Evolutionary conservation across 2,888 invertebrate species (phyloP).

Genomic region (Sepiola atlantica): DNA sequence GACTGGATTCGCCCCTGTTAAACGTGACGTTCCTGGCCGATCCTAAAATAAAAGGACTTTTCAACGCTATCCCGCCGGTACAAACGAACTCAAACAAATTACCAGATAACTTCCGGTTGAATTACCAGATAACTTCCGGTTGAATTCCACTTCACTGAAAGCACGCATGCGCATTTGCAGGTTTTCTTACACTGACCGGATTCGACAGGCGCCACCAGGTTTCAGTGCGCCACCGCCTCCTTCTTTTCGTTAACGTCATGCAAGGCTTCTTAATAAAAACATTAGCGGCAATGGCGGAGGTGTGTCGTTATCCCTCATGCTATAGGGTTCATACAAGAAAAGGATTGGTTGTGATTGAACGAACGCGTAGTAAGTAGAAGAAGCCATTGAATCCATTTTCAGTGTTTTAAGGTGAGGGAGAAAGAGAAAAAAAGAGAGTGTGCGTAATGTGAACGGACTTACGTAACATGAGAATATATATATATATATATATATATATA

Average conservation of each 20-base stretch:
- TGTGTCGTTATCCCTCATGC: not conserved
- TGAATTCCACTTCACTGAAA: not conserved
- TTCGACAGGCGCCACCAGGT: not conserved
- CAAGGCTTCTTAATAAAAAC: not conserved
- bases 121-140: not conserved
- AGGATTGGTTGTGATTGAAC: too few relatives aligned
- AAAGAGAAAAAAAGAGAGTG: too few relatives aligned
- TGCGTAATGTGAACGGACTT: not conserved
- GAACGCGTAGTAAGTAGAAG: too few relatives aligned
- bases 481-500: not conserved
- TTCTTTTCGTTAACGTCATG: not conserved
- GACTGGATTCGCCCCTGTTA: too few relatives aligned
- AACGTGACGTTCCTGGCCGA: too few relatives aligned
- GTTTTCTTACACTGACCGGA: not conserved
- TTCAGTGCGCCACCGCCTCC: not conserved
- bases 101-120: not conserved
- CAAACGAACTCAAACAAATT: not conserved
- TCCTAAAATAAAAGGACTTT: not conserved
- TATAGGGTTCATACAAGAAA: not conserved
- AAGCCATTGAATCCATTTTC: not conserved
- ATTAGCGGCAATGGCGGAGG: not conserved
- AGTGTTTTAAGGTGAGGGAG: not conserved
- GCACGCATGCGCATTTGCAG: not conserved
- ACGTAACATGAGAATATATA: not conserved
- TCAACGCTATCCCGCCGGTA: not conserved